Evolutionary conservation across 2,113 vertebrate species (phyloP), one percentile per base, ranked within the genome.

Genomic region (mouse (Mus musculus)): DNA sequence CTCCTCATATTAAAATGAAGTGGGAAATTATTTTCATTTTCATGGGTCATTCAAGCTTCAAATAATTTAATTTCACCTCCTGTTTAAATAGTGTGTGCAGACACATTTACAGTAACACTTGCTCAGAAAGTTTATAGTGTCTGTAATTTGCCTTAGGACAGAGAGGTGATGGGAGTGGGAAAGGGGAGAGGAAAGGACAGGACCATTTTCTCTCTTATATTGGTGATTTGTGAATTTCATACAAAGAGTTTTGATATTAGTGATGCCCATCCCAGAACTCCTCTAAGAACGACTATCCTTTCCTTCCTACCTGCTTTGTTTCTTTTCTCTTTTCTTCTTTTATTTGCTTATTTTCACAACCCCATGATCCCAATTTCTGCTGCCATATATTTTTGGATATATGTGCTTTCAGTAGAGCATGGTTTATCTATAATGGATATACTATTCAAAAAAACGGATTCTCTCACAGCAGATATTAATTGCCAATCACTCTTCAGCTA

Each of bases 11-110:
- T 86, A 72, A 93, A 39, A 12, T 84, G 42, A 92, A 97, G 39
- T 86, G 71, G 49, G 33, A 91, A 95, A 80, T 94, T 33, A 96
- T 88, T 87, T 94, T 63, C 26, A 78, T 96, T 93, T 85, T 78
- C 36, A 56, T 49, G 26, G 56, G 19, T 92, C 91, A 92, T 77
- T 87, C 24, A 94, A 69, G 61, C 59, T 39, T 90, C 76, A 96
- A 61, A 90, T 77, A 69, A 81, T 28, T 94, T 89, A 78, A 80
- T 61, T 67, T 88, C 54, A 88, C 46, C 36, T 94, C 91, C n/a
- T 46, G 17, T 49, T 95, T 88, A 46, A 90, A 72, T 81, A 89
- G 2, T 91, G n/a, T 63, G 22, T 85, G 36, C 76, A 36, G 24
- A 19, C 0, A 4, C 19, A 78, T 10, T 63, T 93, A 19, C 69